Conservation (phyloP, 1,140 invertebrate species). For the Cyclargus thomasi region DNA sequence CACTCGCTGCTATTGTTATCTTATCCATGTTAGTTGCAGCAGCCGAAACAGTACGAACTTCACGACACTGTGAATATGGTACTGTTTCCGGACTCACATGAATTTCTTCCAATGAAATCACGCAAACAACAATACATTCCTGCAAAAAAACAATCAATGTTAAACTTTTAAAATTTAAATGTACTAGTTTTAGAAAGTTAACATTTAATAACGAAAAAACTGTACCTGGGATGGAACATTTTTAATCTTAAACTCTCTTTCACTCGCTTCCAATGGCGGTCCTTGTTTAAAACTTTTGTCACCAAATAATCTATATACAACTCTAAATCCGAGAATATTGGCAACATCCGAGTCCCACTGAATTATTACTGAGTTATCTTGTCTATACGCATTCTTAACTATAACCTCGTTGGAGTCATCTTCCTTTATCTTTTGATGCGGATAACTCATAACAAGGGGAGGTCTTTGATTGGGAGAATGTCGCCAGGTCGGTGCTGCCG, state of each 20-base stretch:
- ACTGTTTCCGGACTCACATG: slow-evolving; percentile 90
- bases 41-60: slow-evolving; percentile 88
- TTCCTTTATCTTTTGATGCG: slow-evolving; percentile 77
- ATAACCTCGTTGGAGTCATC: slow-evolving; percentile 85
- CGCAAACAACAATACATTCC: slow-evolving; percentile 95
- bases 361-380: slow-evolving; percentile 91
- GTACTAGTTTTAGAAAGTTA: background rate
- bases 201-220: slow-evolving; percentile 18
- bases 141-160: slow-evolving; percentile 48
- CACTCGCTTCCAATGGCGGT: slow-evolving; percentile 88
- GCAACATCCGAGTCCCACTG: slow-evolving; percentile 92
- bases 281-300: slow-evolving; percentile 93
- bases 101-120: slow-evolving; percentile 90
- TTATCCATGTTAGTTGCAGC: slow-evolving; percentile 93
- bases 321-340: slow-evolving; percentile 90
- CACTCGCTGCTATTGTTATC: slow-evolving; percentile 93
- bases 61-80: slow-evolving; percentile 89
- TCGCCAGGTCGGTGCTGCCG: slow-evolving; percentile 63
- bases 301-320: slow-evolving; percentile 92
- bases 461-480: slow-evolving; percentile 77
- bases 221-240: slow-evolving; percentile 89
- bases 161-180: no score
- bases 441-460: slow-evolving; percentile 82
- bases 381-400: slow-evolving; percentile 88
- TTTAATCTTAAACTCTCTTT: slow-evolving; percentile 93